These are phyloP conservation scores for Desoria tigrina DNA, from an alignment of 2,888 invertebrate genomes.

Conservation along the genomic window DNA sequence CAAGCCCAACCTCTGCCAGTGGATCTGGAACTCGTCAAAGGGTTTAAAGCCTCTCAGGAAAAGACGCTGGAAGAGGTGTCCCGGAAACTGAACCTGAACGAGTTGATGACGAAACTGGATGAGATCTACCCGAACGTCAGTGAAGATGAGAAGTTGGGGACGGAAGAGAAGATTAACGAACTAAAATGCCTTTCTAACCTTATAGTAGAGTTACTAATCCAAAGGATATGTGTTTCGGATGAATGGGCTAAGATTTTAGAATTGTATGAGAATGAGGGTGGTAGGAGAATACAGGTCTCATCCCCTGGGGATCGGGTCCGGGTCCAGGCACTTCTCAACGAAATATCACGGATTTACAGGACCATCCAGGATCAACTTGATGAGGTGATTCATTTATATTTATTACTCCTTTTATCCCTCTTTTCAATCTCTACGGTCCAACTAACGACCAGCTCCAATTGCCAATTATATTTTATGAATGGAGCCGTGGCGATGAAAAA, in stretches of 20 bases:
- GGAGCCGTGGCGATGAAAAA: too few relatives aligned
- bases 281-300: slow-evolving; percentile 16
- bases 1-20: slow-evolving; percentile 26
- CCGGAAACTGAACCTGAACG: slow-evolving; percentile 14
- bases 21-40: slow-evolving; percentile 10
- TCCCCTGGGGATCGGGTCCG: neutral
- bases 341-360: slow-evolving; percentile 22
- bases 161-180: slow-evolving; percentile 43
- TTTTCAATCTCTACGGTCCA: neutral
- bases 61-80: slow-evolving; percentile 30
- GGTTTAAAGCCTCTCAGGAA: slow-evolving; percentile 13
- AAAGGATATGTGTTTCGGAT: slow-evolving; percentile 30
- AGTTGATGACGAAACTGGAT: slow-evolving; percentile 31
- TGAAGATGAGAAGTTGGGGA: slow-evolving; percentile 42
- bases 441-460: too few relatives aligned
- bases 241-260: slow-evolving; percentile 40
- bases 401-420: neutral
- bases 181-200: slow-evolving; percentile 39
- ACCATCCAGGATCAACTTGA: slow-evolving; percentile 36
- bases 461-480: too few relatives aligned
- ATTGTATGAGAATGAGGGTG: slow-evolving; percentile 21
- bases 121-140: slow-evolving; percentile 40
- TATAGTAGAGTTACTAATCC: slow-evolving; percentile 33
- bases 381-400: slow-evolving; percentile 28
- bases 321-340: slow-evolving; percentile 17